Percentiles rank a stretch among this genome's conserved stretches.
These are phyloP conservation scores for Temnothorax curvispinosus DNA, from an alignment of 1,140 invertebrate genomes.

Conservation along the genomic window DNA sequence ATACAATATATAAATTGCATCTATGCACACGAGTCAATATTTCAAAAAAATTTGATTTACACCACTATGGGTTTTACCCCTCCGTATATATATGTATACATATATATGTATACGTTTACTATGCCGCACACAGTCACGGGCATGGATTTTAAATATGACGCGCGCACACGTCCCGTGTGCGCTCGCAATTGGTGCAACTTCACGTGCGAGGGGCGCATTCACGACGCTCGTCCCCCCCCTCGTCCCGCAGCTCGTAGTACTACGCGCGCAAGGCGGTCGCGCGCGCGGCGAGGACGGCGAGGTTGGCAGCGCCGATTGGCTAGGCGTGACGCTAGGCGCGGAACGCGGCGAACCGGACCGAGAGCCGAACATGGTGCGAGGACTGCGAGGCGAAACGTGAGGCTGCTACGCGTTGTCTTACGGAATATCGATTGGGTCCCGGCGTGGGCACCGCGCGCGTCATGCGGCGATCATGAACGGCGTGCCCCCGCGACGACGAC, in stretches of 20 bases:
- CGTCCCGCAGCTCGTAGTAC: neutral
- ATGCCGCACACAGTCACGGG: too few species aligned
- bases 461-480: slow-evolving; percentile 71
- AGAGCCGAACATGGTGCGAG: slow-evolving; percentile 70
- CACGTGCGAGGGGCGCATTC: neutral
- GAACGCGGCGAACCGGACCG: slow-evolving; percentile 70
- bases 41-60: too few species aligned
- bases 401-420: slow-evolving; percentile 69
- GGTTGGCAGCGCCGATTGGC: slow-evolving; percentile 30
- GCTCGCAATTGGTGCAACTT: neutral
- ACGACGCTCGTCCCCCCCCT: neutral
- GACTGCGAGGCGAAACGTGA: slow-evolving; percentile 73
- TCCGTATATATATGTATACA: too few species aligned
- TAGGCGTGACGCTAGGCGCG: slow-evolving; percentile 63
- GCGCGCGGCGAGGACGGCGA: neutral
- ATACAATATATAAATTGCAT: too few species aligned
- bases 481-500: slow-evolving; percentile 26
- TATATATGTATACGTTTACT: too few species aligned
- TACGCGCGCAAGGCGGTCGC: neutral
- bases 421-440: slow-evolving; percentile 76
- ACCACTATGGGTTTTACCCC: too few species aligned
- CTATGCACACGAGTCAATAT: too few species aligned
- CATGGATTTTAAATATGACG: neutral
- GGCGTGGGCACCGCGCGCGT: slow-evolving; percentile 52
- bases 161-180: neutral